Evolutionary conservation across 2,113 vertebrate genomes (phyloP), one percentile per base, ranked within the genome.

Genomic region (Sakesphorus luctuosus): DNA sequence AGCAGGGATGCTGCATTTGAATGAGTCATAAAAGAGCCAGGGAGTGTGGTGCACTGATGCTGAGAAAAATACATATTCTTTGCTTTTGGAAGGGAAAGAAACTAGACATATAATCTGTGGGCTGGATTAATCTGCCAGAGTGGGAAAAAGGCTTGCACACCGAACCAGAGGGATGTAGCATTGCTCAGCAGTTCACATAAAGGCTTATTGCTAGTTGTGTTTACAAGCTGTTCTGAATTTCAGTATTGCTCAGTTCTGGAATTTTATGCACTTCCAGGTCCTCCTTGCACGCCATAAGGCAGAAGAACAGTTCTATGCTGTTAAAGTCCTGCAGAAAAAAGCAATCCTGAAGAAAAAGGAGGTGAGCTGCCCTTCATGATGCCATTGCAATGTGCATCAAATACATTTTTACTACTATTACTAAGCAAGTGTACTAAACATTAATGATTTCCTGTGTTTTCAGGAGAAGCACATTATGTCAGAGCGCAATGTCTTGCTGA

Each of bases 391-490:
- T 36, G 7, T 26, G 44, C 8, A 11, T 62, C 10, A 38, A 28
- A 49, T 49, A 18, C 6, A 55, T 62, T 83, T 72, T 63, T 53
- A 11, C 76, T n/a, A 40, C 33, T 61, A 7, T 62, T 46, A 1
- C 18, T 89, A 56, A 79, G 84, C 46, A 82, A 66, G 63, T 23
- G 56, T 84, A 21, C 87, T 96, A 73, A 96, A 50, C 53, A 4
- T 31, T 38, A 23, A 53, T 65, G 10, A 23, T 65, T 76, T 81
- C 49, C 31, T 17, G 29, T n/a, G 67, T 78, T 95, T 90, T 52
- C 96, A 99, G 99, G 99, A 99, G 97, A 99, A 99, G 94, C 99
- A 99, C 97, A 99, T 99, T 59, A 99, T 99, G 99, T 99, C 99
- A 3, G 99, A 99, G 94, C 98, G 99, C 83, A 99, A 99, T 86